Conservation (phyloP, 2,888 invertebrate species). For the Cetonia aurata region DNA sequence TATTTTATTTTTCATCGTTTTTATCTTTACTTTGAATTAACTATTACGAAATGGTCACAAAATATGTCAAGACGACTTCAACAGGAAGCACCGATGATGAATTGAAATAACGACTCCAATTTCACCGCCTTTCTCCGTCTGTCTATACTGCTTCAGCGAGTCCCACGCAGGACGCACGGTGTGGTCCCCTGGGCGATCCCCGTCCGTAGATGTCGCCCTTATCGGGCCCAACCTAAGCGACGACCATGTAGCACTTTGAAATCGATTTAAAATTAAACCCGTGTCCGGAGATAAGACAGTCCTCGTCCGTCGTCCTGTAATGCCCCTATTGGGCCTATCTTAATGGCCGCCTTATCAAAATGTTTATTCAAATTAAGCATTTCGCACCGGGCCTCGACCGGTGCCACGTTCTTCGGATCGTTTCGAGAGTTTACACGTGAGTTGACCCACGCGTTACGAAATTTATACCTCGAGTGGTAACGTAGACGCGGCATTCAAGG, state of each 20-base stretch:
- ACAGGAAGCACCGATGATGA: too few relatives aligned
- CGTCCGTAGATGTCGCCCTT: slow-evolving; percentile 52
- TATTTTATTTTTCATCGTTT: too few relatives aligned
- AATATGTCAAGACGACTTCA: too few relatives aligned
- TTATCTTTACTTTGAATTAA: too few relatives aligned
- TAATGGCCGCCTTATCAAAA: slow-evolving; percentile 62
- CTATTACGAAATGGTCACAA: too few relatives aligned
- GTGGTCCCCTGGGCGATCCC: slow-evolving; percentile 50
- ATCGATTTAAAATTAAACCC: slow-evolving; percentile 67
- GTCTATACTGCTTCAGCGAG: not conserved
- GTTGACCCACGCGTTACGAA: too few relatives aligned
- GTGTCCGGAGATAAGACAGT: slow-evolving; percentile 62
- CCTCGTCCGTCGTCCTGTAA: slow-evolving; percentile 49
- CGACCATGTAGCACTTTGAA: slow-evolving; percentile 63
- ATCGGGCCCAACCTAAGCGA: slow-evolving; percentile 60
- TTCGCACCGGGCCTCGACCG: slow-evolving; percentile 59
- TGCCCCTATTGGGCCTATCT: slow-evolving; percentile 60
- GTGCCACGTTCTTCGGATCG: too few relatives aligned
- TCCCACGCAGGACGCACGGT: slow-evolving; percentile 36
- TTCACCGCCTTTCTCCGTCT: slow-evolving; percentile 19
- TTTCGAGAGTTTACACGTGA: too few relatives aligned
- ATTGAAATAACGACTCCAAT: too few relatives aligned
- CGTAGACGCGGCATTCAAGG: too few relatives aligned
- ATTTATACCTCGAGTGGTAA: too few relatives aligned
- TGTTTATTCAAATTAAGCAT: slow-evolving; percentile 62